Evolutionary conservation across 2,888 invertebrate species (phyloP).

Genomic region (Nomada fabriciana): DNA sequence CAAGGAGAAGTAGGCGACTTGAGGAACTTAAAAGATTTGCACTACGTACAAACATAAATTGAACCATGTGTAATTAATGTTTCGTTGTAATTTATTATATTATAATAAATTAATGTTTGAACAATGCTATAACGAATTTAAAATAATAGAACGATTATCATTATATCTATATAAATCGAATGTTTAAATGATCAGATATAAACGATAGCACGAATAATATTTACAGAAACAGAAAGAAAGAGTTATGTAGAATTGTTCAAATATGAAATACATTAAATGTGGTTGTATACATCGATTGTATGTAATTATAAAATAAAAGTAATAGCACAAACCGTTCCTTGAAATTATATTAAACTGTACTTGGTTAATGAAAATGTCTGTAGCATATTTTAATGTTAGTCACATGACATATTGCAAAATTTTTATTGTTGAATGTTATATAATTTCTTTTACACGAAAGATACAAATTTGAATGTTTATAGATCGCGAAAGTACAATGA

Average conservation of each 20-base stretch:
- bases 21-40: neutral
- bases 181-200: too few relatives aligned
- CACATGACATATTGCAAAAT: conserved; percentile 4
- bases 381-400: neutral
- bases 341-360: neutral
- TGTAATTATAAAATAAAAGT: neutral
- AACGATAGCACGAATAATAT: too few relatives aligned
- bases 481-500: conserved; percentile 1
- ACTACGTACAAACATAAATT: neutral
- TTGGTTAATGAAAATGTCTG: neutral
- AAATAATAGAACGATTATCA: neutral
- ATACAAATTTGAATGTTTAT: neutral
- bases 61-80: neutral
- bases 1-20: neutral
- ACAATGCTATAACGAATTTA: neutral
- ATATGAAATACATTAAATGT: neutral
- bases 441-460: conserved; percentile 39
- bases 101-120: neutral
- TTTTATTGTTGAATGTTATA: conserved; percentile 20
- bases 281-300: neutral
- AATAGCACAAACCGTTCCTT: neutral
- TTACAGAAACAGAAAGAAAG: too few relatives aligned
- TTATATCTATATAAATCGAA: neutral
- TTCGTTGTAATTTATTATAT: neutral
- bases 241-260: neutral